These are phyloP conservation scores for Steinernema khuongi DNA, from an alignment of 1,140 invertebrate genomes.

Conservation along the genomic window DNA sequence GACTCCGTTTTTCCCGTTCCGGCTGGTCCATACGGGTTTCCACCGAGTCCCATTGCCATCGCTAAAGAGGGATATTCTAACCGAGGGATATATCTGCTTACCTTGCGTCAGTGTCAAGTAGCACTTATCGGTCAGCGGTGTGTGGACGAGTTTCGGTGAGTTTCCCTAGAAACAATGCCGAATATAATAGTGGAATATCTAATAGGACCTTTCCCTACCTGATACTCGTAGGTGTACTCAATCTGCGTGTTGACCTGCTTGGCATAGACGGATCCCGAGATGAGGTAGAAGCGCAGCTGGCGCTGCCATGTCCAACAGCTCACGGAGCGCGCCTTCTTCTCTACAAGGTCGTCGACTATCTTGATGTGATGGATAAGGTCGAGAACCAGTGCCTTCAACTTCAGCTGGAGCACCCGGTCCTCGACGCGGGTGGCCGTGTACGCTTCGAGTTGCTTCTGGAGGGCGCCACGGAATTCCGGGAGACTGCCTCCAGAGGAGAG, in stretches of 20 bases:
- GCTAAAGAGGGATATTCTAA: constrained; percentile 63
- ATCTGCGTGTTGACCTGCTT: constrained; percentile 80
- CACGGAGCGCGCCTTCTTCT: constrained; percentile 66
- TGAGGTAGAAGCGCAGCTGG: constrained; percentile 72
- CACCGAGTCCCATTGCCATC: constrained; percentile 87
- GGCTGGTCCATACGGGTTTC: constrained; percentile 96
- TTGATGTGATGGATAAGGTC: constrained; percentile 85
- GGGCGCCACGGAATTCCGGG: constrained; percentile 61
- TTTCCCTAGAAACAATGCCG: constrained; percentile 43
- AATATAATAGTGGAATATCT: constrained; percentile 24
- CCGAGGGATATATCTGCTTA: constrained; percentile 1
- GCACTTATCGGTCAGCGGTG: constrained; percentile 93
- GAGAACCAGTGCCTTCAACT: constrained; percentile 71
- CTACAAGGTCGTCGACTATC: constrained; percentile 73
- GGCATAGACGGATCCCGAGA: constrained; percentile 17
- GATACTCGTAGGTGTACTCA: constrained; percentile 93
- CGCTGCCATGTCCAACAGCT: constrained; percentile 88
- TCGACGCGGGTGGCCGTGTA: constrained; percentile 65
- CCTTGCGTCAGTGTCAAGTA: constrained; percentile 98
- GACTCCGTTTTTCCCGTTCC: constrained; percentile 99
- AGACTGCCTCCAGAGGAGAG: constrained; percentile 67
- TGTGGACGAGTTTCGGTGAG: constrained; percentile 82
- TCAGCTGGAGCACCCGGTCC: constrained; percentile 49
- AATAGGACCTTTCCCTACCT: constrained; percentile 65
- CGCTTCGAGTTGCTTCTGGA: constrained; percentile 65